Conservation (phyloP, 1,140 invertebrate species). For the Drosophila tristis region DNA sequence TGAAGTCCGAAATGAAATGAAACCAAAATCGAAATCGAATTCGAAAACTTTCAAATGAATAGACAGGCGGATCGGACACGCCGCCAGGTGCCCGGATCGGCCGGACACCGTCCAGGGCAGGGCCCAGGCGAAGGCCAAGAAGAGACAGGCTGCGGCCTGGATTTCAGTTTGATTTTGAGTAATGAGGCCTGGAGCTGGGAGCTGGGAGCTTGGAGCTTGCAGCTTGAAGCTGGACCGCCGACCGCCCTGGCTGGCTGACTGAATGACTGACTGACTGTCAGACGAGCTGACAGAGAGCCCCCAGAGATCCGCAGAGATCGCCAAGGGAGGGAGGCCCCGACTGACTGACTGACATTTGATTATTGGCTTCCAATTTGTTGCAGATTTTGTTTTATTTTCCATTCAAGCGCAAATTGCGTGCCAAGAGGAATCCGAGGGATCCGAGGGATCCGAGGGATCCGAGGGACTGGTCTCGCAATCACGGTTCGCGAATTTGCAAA, state of each 20-base stretch:
- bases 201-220: not conserved
- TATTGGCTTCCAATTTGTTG: constrained; percentile 84
- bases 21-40: constrained; percentile 74
- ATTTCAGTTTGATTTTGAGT: constrained; percentile 52
- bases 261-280: constrained; percentile 26
- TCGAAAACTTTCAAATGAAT: constrained; percentile 61
- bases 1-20: constrained; percentile 68
- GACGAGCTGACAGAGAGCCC: constrained; percentile 5
- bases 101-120: too few species aligned
- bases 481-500: constrained; percentile 65
- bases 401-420: constrained; percentile 72
- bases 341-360: constrained; percentile 84
- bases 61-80: constrained; percentile 75
- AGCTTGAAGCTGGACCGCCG: constrained; percentile 5
- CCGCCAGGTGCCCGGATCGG: constrained; percentile 17
- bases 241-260: constrained; percentile 41
- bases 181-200: constrained; percentile 59
- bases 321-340: constrained; percentile 49
- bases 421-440: constrained; percentile 8
- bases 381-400: constrained; percentile 52
- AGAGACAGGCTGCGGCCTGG: constrained; percentile 3
- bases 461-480: constrained; percentile 47
- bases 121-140: too few species aligned
- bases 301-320: constrained; percentile 16
- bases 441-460: too few species aligned